A percentile compares a stretch with the other conserved stretches of the same genome.
Conservation (phyloP, 2,797 vertebrate genomes). For the Mormyrus proboscirostris region DNA sequence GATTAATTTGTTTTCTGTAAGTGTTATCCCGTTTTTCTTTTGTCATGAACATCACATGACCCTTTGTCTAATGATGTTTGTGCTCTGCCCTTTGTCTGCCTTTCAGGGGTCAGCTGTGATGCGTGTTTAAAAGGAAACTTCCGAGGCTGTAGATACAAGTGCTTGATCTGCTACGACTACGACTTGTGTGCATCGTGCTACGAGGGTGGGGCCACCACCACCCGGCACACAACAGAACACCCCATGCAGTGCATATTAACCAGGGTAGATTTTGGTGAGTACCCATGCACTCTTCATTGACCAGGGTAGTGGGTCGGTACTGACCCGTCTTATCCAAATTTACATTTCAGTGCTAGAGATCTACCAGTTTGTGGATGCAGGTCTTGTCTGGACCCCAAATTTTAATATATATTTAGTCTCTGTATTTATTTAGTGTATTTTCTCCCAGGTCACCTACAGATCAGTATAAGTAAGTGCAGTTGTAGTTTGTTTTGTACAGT, state of each 20-base stretch:
- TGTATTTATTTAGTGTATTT: background rate
- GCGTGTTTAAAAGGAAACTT: conserved; percentile 99
- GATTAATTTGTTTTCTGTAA: background rate
- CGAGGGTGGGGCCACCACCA: conserved; percentile 95
- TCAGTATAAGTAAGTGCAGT: background rate
- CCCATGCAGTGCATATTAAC: conserved; percentile 99
- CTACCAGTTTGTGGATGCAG: background rate
- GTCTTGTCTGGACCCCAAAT: background rate
- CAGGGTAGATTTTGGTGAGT: conserved; percentile 98
- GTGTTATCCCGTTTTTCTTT: background rate
- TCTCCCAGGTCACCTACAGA: background rate
- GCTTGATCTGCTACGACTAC: conserved; percentile 99
- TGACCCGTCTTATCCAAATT: background rate
- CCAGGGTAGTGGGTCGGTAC: background rate
- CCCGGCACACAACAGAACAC: conserved; percentile 96
- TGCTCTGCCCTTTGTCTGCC: background rate
- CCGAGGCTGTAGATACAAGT: conserved; percentile 94
- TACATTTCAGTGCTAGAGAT: background rate
- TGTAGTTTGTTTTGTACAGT: background rate
- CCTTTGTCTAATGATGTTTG: background rate
- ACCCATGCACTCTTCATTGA: background rate
- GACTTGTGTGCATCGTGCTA: conserved; percentile 98
- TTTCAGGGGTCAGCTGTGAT: conserved; percentile 97
- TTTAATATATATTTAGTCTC: background rate
- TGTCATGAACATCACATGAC: background rate